Percentiles rank a stretch among this genome's conserved stretches.
Evolutionary conservation across 2,797 vertebrate species (phyloP).

Genomic region (Sebastes flavidus): DNA sequence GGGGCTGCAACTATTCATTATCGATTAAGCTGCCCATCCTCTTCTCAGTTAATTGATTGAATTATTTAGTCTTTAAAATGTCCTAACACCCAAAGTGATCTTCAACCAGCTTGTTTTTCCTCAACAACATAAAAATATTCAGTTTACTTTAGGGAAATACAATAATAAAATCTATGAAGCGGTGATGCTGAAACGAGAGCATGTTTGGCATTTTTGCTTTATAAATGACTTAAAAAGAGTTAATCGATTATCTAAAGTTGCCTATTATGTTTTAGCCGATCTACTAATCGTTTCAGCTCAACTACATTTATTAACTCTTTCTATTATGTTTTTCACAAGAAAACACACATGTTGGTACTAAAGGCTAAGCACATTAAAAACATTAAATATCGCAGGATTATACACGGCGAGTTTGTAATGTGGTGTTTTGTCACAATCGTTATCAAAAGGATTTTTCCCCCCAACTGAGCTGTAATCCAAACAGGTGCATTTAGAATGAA

Average conservation of each 20-base stretch:
- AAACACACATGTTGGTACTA: not conserved
- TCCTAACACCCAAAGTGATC: not conserved
- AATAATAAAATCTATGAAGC: not conserved
- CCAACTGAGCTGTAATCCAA: no score
- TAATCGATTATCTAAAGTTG: not conserved
- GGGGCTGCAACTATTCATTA: not conserved
- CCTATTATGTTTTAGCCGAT: not conserved
- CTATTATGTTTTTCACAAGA: not conserved
- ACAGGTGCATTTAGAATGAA: no score
- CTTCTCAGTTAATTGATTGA: no score
- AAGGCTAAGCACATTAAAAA: not conserved
- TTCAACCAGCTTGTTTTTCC: not conserved
- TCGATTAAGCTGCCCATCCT: no score
- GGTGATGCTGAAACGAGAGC: not conserved
- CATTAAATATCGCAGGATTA: no score
- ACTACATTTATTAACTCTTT: not conserved
- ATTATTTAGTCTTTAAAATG: not conserved
- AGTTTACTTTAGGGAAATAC: not conserved
- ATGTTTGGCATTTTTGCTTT: not conserved
- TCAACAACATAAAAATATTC: not conserved
- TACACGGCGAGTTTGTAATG: no score
- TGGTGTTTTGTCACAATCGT: no score
- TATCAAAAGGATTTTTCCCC: no score
- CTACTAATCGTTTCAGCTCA: not conserved
- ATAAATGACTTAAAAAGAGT: not conserved